These are phyloP conservation scores for Galerucella pusilla DNA, from an alignment of 2,888 invertebrate species.

Conservation along the genomic window DNA sequence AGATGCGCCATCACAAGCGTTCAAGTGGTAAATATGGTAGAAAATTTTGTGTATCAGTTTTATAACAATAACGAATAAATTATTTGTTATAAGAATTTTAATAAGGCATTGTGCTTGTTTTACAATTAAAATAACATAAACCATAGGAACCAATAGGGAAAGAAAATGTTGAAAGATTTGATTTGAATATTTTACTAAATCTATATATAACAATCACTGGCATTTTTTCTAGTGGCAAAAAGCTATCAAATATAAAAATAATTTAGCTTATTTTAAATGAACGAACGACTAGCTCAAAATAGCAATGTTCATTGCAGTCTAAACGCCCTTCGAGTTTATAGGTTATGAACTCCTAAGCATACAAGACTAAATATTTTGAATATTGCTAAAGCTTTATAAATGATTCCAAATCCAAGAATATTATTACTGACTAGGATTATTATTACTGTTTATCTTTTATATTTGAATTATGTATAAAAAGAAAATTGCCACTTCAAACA, in stretches of 20 bases:
- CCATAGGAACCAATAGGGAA: conserved; percentile 16
- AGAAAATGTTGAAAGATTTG: neutral
- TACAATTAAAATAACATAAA: conserved; percentile 31
- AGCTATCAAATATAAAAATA: conserved; percentile 33
- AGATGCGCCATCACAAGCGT: no score
- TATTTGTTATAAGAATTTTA: conserved; percentile 17
- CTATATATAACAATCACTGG: conserved; percentile 34
- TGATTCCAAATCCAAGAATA: neutral
- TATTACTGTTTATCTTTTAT: neutral
- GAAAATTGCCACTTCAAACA: no score
- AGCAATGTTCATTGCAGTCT: conserved; percentile 31
- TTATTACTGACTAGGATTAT: neutral
- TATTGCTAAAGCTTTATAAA: conserved; percentile 12
- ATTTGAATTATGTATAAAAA: neutral
- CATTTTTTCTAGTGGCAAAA: conserved; percentile 27
- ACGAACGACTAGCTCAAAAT: conserved; percentile 28
- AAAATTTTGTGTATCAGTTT: no score
- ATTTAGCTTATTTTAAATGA: conserved; percentile 24
- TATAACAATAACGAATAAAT: neutral
- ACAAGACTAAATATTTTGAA: conserved; percentile 1
- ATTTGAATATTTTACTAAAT: conserved; percentile 20
- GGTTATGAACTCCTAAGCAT: neutral
- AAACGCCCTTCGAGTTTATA: conserved; percentile 18
- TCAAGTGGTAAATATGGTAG: no score
- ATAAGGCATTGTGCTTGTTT: conserved; percentile 35